Conservation (phyloP, 2,797 vertebrate genomes). For the Enteromius mattozi region DNA sequence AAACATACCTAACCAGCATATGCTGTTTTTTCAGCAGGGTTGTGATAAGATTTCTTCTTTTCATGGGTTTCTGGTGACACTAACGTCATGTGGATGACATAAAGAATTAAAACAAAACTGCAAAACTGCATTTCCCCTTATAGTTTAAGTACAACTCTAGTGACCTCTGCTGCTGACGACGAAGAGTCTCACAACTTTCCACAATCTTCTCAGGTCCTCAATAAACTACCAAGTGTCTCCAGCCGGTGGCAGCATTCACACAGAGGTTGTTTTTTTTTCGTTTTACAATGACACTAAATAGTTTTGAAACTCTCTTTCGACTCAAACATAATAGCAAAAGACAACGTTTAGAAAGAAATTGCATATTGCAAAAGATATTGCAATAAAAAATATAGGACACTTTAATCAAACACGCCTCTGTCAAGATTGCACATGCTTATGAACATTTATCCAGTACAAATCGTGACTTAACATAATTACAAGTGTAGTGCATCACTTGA, state of each 20-base stretch:
- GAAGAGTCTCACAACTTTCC: neutral
- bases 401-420: neutral
- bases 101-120: neutral
- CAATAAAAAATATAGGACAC: neutral
- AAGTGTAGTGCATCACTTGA: neutral
- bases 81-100: neutral
- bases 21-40: neutral
- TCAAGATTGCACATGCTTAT: neutral
- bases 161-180: neutral
- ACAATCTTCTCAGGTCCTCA: neutral
- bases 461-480: neutral
- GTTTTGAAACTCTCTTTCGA: neutral
- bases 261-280: neutral
- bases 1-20: too few relatives aligned
- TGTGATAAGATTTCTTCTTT: neutral
- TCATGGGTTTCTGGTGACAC: neutral
- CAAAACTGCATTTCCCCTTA: neutral
- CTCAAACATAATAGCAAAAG: neutral
- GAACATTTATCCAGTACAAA: neutral
- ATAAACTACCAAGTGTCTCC: neutral
- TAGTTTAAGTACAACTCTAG: neutral
- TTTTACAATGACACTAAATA: neutral
- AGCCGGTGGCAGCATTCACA: slow-evolving; percentile 15
- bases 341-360: neutral
- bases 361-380: neutral